Conservation (phyloP, 2,113 vertebrate genomes). For the Martes martes region DNA sequence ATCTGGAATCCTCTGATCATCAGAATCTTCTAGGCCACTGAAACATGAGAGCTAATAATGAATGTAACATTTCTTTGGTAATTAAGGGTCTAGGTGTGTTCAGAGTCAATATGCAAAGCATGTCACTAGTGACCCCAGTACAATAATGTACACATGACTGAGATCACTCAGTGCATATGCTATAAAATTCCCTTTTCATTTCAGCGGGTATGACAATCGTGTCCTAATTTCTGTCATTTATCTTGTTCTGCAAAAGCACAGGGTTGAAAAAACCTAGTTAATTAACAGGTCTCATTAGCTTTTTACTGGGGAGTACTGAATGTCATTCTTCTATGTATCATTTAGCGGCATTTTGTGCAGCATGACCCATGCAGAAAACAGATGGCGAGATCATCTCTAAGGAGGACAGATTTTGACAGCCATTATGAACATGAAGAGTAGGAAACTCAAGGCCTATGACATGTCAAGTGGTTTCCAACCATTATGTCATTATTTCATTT, state of each 20-base stretch:
- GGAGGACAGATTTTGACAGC: neutral
- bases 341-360: neutral
- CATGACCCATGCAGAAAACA: neutral
- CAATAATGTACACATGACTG: neutral
- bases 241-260: slow-evolving; percentile 8
- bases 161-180: neutral
- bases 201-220: neutral
- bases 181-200: neutral
- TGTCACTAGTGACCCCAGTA: neutral
- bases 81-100: neutral
- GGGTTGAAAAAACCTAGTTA: neutral
- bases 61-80: neutral
- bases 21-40: neutral
- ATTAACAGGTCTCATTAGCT: neutral
- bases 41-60: neutral
- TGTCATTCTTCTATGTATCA: neutral
- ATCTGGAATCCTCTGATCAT: neutral
- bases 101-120: neutral
- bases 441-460: neutral
- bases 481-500: neutral
- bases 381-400: neutral
- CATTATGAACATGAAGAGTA: neutral
- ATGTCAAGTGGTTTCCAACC: neutral
- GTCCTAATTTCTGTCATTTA: neutral
- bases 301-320: neutral